Percentiles rank a stretch among this genome's conserved stretches.
These are phyloP conservation scores for Patiria pectinifera DNA, from an alignment of 53 echinoderm and acorn worm genomes.

Conservation along the genomic window DNA sequence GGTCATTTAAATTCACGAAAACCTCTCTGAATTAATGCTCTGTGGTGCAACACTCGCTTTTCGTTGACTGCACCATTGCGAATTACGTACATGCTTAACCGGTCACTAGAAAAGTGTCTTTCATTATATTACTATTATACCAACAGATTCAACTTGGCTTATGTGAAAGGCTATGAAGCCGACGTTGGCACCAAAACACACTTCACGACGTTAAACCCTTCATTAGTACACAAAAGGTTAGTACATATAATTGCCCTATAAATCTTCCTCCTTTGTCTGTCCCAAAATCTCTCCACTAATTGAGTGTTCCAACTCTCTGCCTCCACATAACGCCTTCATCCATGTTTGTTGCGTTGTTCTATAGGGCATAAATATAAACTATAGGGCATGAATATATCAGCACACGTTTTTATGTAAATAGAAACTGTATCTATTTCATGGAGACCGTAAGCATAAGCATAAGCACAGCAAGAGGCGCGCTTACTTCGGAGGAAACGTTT, in stretches of 20 bases:
- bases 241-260: neutral
- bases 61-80: neutral
- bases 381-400: no score
- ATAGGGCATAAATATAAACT: no score
- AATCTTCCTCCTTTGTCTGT: neutral
- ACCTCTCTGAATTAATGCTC: neutral
- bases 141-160: neutral
- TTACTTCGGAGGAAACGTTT: no score
- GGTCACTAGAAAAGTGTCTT: no score
- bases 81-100: neutral
- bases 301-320: no score
- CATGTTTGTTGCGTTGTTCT: no score
- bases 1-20: neutral
- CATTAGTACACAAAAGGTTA: neutral
- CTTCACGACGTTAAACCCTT: slow-evolving; percentile 1
- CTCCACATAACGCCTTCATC: no score
- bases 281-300: neutral
- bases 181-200: neutral
- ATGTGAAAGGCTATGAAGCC: neutral
- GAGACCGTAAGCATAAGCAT: no score
- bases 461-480: no score
- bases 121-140: neutral
- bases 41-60: neutral
- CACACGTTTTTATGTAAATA: no score
- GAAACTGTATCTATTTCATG: no score